These are phyloP conservation scores for Nettapus auritus DNA, from an alignment of 2,113 vertebrate species.

Conservation along the genomic window DNA sequence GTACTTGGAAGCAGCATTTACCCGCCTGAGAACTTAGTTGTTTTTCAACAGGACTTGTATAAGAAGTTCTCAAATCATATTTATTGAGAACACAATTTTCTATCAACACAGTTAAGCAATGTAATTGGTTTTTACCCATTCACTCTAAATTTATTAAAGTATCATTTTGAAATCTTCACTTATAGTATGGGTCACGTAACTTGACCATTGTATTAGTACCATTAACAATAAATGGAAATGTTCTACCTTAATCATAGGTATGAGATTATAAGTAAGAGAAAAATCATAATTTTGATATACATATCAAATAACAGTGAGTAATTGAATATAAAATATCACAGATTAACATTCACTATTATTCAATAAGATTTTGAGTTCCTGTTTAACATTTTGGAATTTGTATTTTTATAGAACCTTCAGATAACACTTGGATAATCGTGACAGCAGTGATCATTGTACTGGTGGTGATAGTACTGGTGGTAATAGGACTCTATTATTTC, in stretches of 20 bases:
- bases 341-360: no score
- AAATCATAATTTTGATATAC: neutral
- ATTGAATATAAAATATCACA: neutral
- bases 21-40: neutral
- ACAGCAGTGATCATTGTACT: fast-evolving
- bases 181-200: neutral
- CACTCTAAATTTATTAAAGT: neutral
- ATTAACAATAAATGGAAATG: neutral
- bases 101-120: neutral
- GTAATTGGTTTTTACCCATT: neutral
- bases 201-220: neutral
- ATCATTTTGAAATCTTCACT: neutral
- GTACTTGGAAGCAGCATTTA: neutral
- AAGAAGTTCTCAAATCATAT: neutral
- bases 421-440: fast-evolving
- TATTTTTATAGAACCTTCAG: slow-evolving; percentile 4
- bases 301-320: neutral
- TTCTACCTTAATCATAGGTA: neutral
- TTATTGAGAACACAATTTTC: neutral
- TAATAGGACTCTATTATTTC: fast-evolving
- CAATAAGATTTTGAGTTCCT: neutral
- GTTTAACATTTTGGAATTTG: neutral
- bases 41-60: neutral
- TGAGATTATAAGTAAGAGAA: neutral
- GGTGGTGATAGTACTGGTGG: fast-evolving